These are phyloP conservation scores for Nipponia nippon DNA, from an alignment of 2,113 vertebrate genomes.

Conservation along the genomic window DNA sequence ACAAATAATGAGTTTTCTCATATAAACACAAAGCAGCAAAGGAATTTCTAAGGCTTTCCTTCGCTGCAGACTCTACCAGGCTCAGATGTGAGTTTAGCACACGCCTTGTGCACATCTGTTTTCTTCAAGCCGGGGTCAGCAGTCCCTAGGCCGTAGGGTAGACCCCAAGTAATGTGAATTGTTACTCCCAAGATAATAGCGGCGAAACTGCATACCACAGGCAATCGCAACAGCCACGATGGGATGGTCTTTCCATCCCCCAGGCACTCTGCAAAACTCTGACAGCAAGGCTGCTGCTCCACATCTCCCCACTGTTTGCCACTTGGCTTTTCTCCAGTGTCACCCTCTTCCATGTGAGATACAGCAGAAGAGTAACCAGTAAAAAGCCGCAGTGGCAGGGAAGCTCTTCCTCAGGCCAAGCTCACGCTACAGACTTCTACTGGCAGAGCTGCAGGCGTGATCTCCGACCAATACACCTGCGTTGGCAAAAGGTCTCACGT, in stretches of 20 bases:
- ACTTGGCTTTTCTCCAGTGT: background rate
- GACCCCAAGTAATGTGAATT: background rate
- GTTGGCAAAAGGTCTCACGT: background rate
- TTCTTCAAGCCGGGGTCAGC: background rate
- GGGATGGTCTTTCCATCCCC: background rate
- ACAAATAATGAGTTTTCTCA: background rate
- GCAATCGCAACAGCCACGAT: rapidly evolving
- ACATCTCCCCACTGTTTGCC: background rate
- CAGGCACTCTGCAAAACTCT: background rate
- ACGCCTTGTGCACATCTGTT: background rate
- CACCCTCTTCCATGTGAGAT: background rate
- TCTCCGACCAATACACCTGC: background rate
- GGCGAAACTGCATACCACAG: background rate
- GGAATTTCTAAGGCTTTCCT: background rate
- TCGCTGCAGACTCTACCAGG: background rate
- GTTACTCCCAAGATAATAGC: background rate
- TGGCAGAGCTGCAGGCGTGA: background rate
- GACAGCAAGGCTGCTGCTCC: background rate
- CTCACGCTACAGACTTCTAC: background rate
- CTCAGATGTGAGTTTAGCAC: background rate
- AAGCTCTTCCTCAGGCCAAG: background rate
- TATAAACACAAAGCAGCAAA: background rate
- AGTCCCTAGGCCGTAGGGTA: background rate
- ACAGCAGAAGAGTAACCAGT: background rate
- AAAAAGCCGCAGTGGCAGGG: background rate